Evolutionary conservation across 2,888 invertebrate species (phyloP).

Genomic region (Trachelus tabidus): DNA sequence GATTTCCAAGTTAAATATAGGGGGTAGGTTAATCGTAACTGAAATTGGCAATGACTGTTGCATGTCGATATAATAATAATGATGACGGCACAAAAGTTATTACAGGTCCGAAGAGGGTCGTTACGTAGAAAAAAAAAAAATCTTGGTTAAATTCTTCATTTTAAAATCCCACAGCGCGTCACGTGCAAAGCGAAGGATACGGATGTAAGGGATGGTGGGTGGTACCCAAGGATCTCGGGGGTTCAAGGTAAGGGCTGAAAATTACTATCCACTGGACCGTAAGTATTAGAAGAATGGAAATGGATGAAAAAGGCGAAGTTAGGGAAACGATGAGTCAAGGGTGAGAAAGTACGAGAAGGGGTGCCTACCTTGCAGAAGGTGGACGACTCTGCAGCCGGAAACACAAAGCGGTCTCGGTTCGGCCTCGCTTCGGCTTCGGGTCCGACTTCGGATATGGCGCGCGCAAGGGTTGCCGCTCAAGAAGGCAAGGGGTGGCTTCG

Average conservation of each 20-base stretch:
- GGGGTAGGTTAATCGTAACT: background rate
- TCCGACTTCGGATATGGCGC: slow-evolving; percentile 7
- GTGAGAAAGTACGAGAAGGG: background rate
- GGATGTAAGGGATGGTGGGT: background rate
- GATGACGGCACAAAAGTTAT: background rate
- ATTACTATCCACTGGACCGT: background rate
- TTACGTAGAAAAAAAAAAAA: background rate
- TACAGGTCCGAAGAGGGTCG: background rate
- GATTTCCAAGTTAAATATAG: too few relatives aligned
- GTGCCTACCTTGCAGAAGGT: background rate
- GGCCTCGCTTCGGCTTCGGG: background rate
- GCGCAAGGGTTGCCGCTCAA: slow-evolving; percentile 16
- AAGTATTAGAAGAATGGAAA: background rate
- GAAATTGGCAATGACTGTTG: background rate
- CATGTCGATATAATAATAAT: background rate
- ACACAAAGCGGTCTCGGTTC: slow-evolving; percentile 14
- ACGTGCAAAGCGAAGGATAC: background rate
- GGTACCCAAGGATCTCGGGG: background rate
- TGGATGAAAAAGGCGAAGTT: background rate
- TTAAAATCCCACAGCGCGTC: background rate
- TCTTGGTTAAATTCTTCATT: background rate
- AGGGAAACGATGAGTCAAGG: background rate
- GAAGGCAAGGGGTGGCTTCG: slow-evolving; percentile 18
- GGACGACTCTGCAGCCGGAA: slow-evolving; percentile 11
- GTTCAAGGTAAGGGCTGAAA: background rate